Conservation (phyloP, 2,113 vertebrate species). For the Ginglymostoma cirratum region DNA sequence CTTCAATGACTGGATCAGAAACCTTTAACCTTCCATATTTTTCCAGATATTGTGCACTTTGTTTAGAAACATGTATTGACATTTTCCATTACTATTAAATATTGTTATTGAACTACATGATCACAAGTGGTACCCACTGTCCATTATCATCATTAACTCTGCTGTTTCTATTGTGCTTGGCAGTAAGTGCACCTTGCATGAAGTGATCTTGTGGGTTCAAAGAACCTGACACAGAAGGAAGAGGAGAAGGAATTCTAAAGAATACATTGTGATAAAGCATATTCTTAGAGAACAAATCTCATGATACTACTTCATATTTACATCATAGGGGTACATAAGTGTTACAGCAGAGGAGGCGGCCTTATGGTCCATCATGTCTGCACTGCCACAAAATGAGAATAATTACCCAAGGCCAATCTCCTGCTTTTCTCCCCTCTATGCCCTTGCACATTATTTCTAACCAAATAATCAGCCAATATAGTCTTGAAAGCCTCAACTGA, state of each 20-base stretch:
- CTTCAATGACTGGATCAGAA: not conserved
- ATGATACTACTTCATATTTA: not conserved
- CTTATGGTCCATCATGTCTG: too few species aligned
- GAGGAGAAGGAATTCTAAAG: not conserved
- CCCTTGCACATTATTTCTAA: too few species aligned
- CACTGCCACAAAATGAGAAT: too few species aligned
- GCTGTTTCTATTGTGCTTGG: not conserved
- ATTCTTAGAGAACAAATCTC: not conserved
- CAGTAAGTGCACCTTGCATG: not conserved
- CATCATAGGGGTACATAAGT: too few species aligned
- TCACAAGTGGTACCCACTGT: not conserved
- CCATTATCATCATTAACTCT: not conserved
- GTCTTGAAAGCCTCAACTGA: too few species aligned
- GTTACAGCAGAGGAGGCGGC: too few species aligned
- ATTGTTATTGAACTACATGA: too few species aligned
- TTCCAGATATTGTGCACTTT: not conserved
- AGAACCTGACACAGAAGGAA: not conserved
- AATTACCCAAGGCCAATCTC: too few species aligned
- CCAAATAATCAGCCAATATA: too few species aligned
- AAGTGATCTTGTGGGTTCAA: not conserved
- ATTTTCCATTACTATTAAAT: not conserved
- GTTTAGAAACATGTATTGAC: not conserved
- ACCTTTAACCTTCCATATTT: not conserved
- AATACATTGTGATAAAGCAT: not conserved
- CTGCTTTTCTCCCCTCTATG: too few species aligned